Base-by-base conservation (phyloP, 2,888 invertebrate species). In the Eristalis tenax region DNA sequence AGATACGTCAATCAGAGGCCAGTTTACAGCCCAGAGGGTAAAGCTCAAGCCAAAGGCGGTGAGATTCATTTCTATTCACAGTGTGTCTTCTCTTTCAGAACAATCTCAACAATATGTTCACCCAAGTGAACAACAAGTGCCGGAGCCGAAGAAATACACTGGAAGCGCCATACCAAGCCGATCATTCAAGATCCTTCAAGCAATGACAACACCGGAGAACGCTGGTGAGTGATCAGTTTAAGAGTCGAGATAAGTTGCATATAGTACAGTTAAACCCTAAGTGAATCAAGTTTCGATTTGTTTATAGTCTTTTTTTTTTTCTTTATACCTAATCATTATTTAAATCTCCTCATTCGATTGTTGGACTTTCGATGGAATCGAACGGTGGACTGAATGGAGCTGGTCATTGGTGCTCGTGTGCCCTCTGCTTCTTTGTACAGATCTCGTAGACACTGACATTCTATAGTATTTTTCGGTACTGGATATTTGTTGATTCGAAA, bases 161-260 rank as follows among this genome's bases (percentile, higher is more conserved):
- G 97, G 97, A 76, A 95, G 96, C 90, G 95, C 96, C 89, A 97
- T 97, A 92, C 97, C 97, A 74, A 96, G 96, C 89, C 94, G 96
- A 92, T 96, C 96, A 57, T 97, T 97, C 93, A 95, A 95, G 92
- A 95, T 96, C 91, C 93, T 97, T 77, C 97, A 97, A 93, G 96
- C 96, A 70, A 96, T 96, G 96, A 96, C 96, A 88, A 95, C 95
- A 86, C 95, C 95, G 78, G 95, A 95, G 91, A 94, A 94, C 91
- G 94, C 94, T 92, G 95, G 95, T 95, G 93, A 94, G 95, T 94
- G 10, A 57, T 63, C 66, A 63, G 43, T 22, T 74, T 75, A 43
- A 73, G 23, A 50, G 57, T 65, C 68, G 66, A 28, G 23, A 56
- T 70, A 4, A 15, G 23, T 66, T 75, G 43, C 50, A 77, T 35